phyloP scores from a whole-genome alignment of 92 coral and sea anemone genomes.

The Desmophyllum pertusum region DNA sequence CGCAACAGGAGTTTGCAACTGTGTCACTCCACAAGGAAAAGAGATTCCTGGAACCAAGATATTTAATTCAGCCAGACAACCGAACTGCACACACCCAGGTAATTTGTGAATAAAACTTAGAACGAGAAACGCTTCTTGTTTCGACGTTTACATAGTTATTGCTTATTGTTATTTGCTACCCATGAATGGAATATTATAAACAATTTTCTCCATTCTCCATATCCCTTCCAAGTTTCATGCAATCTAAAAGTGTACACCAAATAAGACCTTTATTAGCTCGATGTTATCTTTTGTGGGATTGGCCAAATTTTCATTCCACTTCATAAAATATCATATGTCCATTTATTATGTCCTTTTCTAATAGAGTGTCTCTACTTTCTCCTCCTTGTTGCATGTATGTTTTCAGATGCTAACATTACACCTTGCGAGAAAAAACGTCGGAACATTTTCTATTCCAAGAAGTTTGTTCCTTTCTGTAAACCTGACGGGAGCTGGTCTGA shows the following conservation, averaged over 20 bases:
- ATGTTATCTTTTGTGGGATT: too few relatives aligned
- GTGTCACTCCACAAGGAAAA: conserved; percentile 73
- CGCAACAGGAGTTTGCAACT: conserved; percentile 73
- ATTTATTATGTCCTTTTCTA: too few relatives aligned
- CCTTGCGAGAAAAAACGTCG: conserved; percentile 71
- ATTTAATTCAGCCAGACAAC: conserved; percentile 52
- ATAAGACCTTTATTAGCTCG: too few relatives aligned
- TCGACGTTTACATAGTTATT: too few relatives aligned
- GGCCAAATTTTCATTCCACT: background rate
- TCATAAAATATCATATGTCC: too few relatives aligned
- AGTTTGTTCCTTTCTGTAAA: conserved; percentile 73
- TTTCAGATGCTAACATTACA: conserved; percentile 52
- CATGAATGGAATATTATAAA: too few relatives aligned
- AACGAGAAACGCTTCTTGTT: too few relatives aligned
- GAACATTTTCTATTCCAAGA: conserved; percentile 22
- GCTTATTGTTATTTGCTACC: too few relatives aligned
- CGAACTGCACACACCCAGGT: conserved; percentile 77
- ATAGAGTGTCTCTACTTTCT: background rate
- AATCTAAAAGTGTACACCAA: too few relatives aligned
- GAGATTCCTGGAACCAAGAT: conserved; percentile 73
- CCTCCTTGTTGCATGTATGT: background rate
- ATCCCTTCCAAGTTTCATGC: too few relatives aligned
- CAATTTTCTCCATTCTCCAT: too few relatives aligned
- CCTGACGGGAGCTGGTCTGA: conserved; percentile 90
- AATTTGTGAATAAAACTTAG: too few relatives aligned